These are phyloP conservation scores for Brachylomia viminalis DNA, from an alignment of 2,888 invertebrate species.

Conservation along the genomic window DNA sequence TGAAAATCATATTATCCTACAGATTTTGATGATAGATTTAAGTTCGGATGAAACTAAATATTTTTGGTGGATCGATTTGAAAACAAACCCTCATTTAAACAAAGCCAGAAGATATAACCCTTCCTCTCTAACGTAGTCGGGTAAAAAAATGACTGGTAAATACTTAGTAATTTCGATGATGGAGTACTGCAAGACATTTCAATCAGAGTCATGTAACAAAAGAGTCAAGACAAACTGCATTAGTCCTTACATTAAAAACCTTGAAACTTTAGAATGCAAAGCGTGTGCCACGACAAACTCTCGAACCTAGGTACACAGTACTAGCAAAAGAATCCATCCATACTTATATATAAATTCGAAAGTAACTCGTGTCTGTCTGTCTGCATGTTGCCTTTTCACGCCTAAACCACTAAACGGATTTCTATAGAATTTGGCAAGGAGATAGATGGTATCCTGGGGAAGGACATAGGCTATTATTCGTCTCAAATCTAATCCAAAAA, in stretches of 20 bases:
- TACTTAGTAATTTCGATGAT: background rate
- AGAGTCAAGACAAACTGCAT: slow-evolving; percentile 43
- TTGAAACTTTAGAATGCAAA: slow-evolving; percentile 67
- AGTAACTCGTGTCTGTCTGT: no score
- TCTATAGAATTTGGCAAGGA: no score
- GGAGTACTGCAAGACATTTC: background rate
- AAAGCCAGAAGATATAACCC: background rate
- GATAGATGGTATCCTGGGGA: no score
- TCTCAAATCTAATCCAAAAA: no score
- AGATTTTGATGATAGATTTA: background rate
- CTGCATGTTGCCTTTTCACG: no score
- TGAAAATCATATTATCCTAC: background rate
- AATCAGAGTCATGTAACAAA: slow-evolving; percentile 33
- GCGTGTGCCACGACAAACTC: slow-evolving; percentile 64
- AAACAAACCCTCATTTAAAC: background rate
- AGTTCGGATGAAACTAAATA: background rate
- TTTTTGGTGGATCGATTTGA: background rate
- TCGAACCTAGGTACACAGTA: slow-evolving; percentile 47
- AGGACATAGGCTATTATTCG: no score
- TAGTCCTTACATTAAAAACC: slow-evolving; percentile 56
- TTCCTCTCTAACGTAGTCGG: no score
- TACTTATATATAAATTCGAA: no score
- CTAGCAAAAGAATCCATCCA: slow-evolving; percentile 42
- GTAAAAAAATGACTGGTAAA: slow-evolving; percentile 10
- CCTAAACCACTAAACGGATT: no score